Conservation (phyloP, 2,888 invertebrate genomes). For the Drosophila neonasuta region DNA sequence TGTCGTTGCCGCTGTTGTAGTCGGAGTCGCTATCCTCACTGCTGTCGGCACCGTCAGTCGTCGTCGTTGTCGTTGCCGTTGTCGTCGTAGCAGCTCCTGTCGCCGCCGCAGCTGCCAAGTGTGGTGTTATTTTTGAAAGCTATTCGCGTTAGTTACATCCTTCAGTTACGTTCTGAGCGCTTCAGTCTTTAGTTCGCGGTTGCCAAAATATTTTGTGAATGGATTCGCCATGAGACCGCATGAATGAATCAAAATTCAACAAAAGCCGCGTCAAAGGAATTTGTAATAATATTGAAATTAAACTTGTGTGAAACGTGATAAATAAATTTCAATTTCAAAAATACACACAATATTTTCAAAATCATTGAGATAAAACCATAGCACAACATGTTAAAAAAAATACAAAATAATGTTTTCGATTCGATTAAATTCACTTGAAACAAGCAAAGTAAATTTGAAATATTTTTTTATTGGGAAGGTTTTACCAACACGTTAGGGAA, state of each 20-base stretch:
- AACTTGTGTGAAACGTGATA: conserved; percentile 6
- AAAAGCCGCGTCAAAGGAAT: conserved; percentile 9
- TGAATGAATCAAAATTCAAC: conserved; percentile 30
- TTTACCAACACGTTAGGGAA: not conserved
- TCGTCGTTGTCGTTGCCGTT: conserved; percentile 34
- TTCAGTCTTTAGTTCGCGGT: conserved; percentile 44
- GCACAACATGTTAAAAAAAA: not conserved
- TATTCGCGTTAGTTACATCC: conserved; percentile 44
- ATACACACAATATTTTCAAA: not conserved
- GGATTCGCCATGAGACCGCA: conserved; percentile 20
- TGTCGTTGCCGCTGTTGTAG: conserved; percentile 1
- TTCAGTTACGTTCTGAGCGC: conserved; percentile 64
- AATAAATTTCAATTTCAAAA: conserved; percentile 7
- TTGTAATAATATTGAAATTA: conserved; percentile 1
- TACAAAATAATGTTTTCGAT: not conserved
- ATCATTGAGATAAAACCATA: not conserved
- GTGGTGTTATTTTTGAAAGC: conserved; percentile 38
- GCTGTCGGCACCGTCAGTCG: conserved; percentile 42
- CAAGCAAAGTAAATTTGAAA: not conserved
- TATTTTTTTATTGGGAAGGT: not conserved
- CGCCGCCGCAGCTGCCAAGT: conserved; percentile 43
- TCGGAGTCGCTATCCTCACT: conserved; percentile 18
- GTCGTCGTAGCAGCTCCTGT: conserved; percentile 46
- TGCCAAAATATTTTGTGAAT: conserved; percentile 54
- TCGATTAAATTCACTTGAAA: not conserved